Percentiles rank a stretch among this genome's conserved stretches.
Evolutionary conservation across 2,888 invertebrate genomes (phyloP).

Genomic region (Morpho deidamia): DNA sequence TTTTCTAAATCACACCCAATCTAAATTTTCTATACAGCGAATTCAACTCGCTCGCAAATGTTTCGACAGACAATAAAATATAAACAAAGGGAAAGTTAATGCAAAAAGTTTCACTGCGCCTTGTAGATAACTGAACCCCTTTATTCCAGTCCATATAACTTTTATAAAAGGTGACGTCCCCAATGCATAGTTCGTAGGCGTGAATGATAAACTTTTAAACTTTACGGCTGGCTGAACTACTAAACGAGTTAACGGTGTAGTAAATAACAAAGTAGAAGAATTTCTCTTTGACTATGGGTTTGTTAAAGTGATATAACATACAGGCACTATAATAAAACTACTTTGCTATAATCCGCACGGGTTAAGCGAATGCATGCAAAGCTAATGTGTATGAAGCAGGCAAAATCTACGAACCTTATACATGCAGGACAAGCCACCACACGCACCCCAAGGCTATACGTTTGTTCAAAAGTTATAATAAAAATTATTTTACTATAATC

Average conservation of each 20-base stretch:
- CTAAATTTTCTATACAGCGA: slow-evolving; percentile 23
- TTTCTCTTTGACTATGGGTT: neutral
- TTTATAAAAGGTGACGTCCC: slow-evolving; percentile 64
- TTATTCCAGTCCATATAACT: slow-evolving; percentile 72
- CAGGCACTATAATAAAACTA: no score
- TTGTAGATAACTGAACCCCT: slow-evolving; percentile 63
- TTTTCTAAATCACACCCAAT: slow-evolving; percentile 9
- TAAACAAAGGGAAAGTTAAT: slow-evolving; percentile 44
- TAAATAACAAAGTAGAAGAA: slow-evolving; percentile 2
- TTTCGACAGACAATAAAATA: slow-evolving; percentile 37
- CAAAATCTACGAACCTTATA: no score
- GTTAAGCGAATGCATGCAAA: no score
- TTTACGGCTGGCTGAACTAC: slow-evolving; percentile 40
- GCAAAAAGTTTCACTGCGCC: slow-evolving; percentile 59
- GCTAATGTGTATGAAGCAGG: no score
- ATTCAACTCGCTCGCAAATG: slow-evolving; percentile 29
- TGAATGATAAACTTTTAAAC: slow-evolving; percentile 53
- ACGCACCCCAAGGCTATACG: no score
- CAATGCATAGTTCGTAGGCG: slow-evolving; percentile 57
- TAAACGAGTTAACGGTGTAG: slow-evolving; percentile 11
- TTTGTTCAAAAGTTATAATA: no score
- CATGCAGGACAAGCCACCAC: no score
- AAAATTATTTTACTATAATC: no score
- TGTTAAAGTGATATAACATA: neutral
- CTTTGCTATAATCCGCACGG: no score